Conservation (phyloP, 92 coral and sea anemone species). For the Epizoanthus rinbou region DNA sequence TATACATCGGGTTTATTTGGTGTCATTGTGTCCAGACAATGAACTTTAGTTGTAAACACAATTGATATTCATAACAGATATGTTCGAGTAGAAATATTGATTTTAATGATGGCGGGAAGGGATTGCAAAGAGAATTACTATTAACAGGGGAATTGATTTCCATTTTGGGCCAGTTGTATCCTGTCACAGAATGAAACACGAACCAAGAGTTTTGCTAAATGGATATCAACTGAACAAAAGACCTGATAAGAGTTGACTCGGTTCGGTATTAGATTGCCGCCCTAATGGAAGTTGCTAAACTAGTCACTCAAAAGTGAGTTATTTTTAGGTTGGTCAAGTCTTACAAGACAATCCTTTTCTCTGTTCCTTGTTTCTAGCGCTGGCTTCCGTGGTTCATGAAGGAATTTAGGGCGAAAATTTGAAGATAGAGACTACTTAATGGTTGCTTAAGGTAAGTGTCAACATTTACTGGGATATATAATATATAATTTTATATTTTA, state of each 20-base stretch:
- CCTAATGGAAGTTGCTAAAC: too few species aligned
- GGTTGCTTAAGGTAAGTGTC: too few species aligned
- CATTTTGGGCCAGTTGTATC: background rate
- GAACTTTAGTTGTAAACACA: background rate
- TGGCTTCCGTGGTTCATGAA: too few species aligned
- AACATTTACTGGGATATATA: too few species aligned
- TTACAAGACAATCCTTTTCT: too few species aligned
- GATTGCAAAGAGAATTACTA: constrained; percentile 20
- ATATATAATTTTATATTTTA: too few species aligned
- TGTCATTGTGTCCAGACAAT: background rate
- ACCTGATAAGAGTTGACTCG: background rate
- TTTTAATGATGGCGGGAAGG: constrained; percentile 1
- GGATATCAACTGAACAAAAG: background rate
- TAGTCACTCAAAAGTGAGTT: too few species aligned
- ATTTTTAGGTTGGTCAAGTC: too few species aligned
- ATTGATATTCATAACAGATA: background rate
- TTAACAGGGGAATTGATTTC: constrained; percentile 14
- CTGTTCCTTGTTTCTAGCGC: too few species aligned
- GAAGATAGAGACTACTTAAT: too few species aligned
- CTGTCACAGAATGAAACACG: constrained; percentile 16
- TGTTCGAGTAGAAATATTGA: background rate
- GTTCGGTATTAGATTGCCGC: too few species aligned
- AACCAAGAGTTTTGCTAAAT: background rate
- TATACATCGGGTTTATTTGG: background rate
- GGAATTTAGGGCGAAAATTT: too few species aligned